Evolutionary conservation across 2,888 invertebrate genomes (phyloP), one percentile per base, ranked within the genome.

Genomic region (Polylopha cassiicola): DNA sequence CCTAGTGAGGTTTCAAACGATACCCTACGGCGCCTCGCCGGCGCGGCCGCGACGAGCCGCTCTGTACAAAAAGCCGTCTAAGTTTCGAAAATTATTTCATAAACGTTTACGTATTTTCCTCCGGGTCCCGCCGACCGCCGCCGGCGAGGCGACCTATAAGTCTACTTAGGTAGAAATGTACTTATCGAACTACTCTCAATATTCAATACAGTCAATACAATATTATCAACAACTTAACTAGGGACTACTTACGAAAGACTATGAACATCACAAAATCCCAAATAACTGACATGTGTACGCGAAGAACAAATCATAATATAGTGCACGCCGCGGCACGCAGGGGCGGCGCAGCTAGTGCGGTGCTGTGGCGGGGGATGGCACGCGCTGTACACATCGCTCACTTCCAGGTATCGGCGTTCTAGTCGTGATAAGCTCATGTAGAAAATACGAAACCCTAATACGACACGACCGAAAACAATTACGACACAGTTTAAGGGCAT

Each of bases 1-100:
- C 73, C 84, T 82, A 84, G 72, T 82, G 81, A 84, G 82, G 84
- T 81, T 80, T 75, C 75, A 77, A 80, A 80, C 73, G 63, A 76
- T 79, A 77, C 61, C 65, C 79, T 80, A 81, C 67, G 48, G 53
- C 39, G 43, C 44, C 79, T 66, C 81, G 73, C 81, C 73, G 78
- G 77, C 63, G 55, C 53, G 47, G 51, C 44, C 41, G 31, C 22
- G 28, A 18, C 11, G 9, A 20, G 8, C 5, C 31, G 38, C 38
- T 30, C 14, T 22, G 20, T 33, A 28, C 33, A 24, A 30, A 41
- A 24, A 30, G 29, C 41, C 16, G 29, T 23, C 29, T 24, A 24
- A 9, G 21, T 18, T 16, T 36, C 26, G 15, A 34, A 23, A 41
- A 41, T 17, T 26, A 26, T 23, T 20, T 23, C 23, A 8, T 28